Percentiles rank a stretch among this genome's conserved stretches.
Evolutionary conservation across 2,113 vertebrate genomes (phyloP).

Genomic region (Syrrhaptes paradoxus): DNA sequence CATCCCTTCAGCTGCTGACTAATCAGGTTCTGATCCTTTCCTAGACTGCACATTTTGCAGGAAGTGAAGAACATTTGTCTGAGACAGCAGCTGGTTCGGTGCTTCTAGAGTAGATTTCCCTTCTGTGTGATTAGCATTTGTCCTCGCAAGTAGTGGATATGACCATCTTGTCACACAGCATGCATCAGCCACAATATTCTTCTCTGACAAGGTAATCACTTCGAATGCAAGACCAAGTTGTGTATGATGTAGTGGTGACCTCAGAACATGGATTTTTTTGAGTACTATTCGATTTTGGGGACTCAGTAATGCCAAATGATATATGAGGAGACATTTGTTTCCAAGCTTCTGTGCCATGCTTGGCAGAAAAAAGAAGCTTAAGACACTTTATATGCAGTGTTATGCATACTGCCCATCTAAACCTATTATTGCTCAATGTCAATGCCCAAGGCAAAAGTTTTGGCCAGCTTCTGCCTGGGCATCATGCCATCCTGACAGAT

Average conservation of each 20-base stretch:
- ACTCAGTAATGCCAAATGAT: background rate
- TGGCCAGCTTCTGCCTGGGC: conserved; percentile 66
- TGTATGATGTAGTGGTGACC: background rate
- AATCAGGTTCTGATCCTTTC: background rate
- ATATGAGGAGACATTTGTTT: conserved; percentile 37
- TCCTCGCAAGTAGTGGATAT: background rate
- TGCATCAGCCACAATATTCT: background rate
- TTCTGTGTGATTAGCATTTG: background rate
- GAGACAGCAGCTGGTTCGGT: background rate
- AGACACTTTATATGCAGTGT: conserved; percentile 37
- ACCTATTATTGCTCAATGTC: conserved; percentile 59
- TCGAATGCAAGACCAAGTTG: background rate
- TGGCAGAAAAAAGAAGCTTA: conserved; percentile 21
- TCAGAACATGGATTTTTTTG: background rate
- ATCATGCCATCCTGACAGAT: conserved; percentile 67
- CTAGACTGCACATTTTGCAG: conserved; percentile 5
- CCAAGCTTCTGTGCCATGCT: background rate
- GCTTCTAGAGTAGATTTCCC: background rate
- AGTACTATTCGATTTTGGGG: background rate
- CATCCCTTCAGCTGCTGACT: background rate
- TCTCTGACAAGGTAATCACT: background rate
- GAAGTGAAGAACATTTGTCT: conserved; percentile 40
- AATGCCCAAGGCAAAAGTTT: conserved; percentile 69
- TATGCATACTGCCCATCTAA: conserved; percentile 43
- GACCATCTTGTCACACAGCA: background rate